Evolutionary conservation across 1,140 invertebrate genomes (phyloP), one percentile per base, ranked within the genome.

Genomic region (Drosophila ohnishii): DNA sequence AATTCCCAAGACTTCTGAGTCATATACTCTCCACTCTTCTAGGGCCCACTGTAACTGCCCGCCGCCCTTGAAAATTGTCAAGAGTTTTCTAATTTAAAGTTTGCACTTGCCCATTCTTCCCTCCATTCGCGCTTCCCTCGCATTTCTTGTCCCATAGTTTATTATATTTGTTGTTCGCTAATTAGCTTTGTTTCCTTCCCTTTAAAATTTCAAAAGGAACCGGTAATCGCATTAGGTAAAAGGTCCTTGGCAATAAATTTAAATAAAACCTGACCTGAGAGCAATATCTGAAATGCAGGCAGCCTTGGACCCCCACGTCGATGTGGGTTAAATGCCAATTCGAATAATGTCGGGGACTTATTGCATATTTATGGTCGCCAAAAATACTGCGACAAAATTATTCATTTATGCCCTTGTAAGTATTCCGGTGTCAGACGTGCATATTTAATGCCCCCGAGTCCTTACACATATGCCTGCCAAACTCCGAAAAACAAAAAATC

Each of bases 301-400:
- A 19, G 19, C 19, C 45, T 30, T 6, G 44, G 19, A 19, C 19
- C 19, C 19, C 19, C 19, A 19, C 22, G 34, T 34, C 44, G 25
- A 40, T 67, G 44, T 69, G 13, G 45, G 45, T 22, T 66, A 66
- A 69, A 69, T 66, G 65, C 22, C 61, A 69, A 42, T 65, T 44
- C 30, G 28, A 65, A 42, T 42, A 44, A 56, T 48, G 48, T 39
- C 63, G 19, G 25, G 19, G 42, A 35, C 63, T 51, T 55, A 66
- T 76, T 67, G 71, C 71, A 67, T 67, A 76, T 76, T 75, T 62
- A 75, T 75, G 53, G 28, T 58, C 14, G 51, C 71, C 60, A 67
- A 65, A 75, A 67, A 61, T 76, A 50, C 75, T 77, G 75, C 75
- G 72, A 69, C 72, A 77, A 77, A 75, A 77, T 77, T 69, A 77